Evolutionary conservation across 1,140 invertebrate species (phyloP), one percentile per base, ranked within the genome.

Genomic region (Helicoverpa armigera): DNA sequence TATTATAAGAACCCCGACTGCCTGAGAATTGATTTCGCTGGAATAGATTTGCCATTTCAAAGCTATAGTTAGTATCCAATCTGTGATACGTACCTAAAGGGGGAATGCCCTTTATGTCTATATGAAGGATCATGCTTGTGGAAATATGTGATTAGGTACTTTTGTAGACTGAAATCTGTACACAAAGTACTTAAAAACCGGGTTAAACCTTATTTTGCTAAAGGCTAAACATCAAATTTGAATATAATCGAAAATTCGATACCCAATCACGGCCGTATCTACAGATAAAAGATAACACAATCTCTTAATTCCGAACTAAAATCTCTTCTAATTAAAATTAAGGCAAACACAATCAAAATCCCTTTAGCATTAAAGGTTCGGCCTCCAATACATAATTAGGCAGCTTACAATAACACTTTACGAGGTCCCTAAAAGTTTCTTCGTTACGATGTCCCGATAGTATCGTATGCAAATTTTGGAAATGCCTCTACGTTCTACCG

Each of bases 381-480:
- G 51, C 54, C 70, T 53, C n/a, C 56, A 35, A 48, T 60, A 58
- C 56, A 77, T 76, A 82, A 82, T 73, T 72, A 72, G 48, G 54
- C n/a, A 63, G 16, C 29, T 18, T 50, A 81, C 53, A 65, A 56
- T 73, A 81, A 72, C 61, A 77, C 84, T 87, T 84, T 84, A 84
- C 54, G 80, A 80, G 72, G 67, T 77, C 79, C 83, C 85, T 79
- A 81, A 90, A 90, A 89, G 76, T 90, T 90, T 84, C 79, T 82
- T 84, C 83, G 81, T 86, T 87, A 86, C 35, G 65, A 84, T 84
- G 60, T 80, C 79, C 83, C 83, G 83, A 76, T 87, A 83, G 77
- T 88, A 88, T 89, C 86, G 86, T 76, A 90, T 91, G 88, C 87
- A 91, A 91, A 91, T 90, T 87, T 86, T 78, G 84, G 85, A 88